phyloP scores from a whole-genome alignment of 2,797 vertebrate genomes.

The Melanitta fusca region DNA sequence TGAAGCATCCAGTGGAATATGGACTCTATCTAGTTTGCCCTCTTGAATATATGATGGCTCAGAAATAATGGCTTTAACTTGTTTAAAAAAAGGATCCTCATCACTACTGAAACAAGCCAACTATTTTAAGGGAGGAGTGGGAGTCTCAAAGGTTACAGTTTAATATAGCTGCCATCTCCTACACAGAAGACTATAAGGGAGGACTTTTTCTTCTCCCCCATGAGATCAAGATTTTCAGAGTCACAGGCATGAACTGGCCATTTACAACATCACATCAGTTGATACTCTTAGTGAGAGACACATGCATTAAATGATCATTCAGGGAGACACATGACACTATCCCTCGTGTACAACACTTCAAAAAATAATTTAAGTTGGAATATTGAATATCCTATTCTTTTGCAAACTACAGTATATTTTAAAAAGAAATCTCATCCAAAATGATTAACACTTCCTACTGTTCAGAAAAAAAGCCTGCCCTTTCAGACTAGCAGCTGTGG shows the following conservation, averaged over 20 bases:
- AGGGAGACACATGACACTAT: slow-evolving; percentile 61
- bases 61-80: slow-evolving; percentile 15
- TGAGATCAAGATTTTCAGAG: slow-evolving; percentile 65
- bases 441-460: slow-evolving; percentile 84
- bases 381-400: slow-evolving; percentile 83
- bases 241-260: slow-evolving; percentile 45
- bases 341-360: slow-evolving; percentile 79
- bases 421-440: slow-evolving; percentile 83
- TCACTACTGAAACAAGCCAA: slow-evolving; percentile 52
- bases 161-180: slow-evolving; percentile 60
- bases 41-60: neutral
- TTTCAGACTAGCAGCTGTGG: slow-evolving; percentile 84
- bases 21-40: neutral
- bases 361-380: slow-evolving; percentile 82
- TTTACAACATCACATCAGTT: slow-evolving; percentile 65
- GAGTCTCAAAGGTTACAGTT: slow-evolving; percentile 70
- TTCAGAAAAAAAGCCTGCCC: slow-evolving; percentile 80
- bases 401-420: slow-evolving; percentile 81
- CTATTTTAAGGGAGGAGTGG: slow-evolving; percentile 58
- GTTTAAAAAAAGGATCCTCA: slow-evolving; percentile 30
- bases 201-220: slow-evolving; percentile 37
- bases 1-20: neutral
- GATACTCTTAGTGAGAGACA: slow-evolving; percentile 63
- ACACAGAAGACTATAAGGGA: slow-evolving; percentile 21
- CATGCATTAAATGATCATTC: slow-evolving; percentile 72